Evolutionary conservation across 1,140 invertebrate genomes (phyloP), one percentile per base, ranked within the genome.

Genomic region (Drosophila biarmipes): DNA sequence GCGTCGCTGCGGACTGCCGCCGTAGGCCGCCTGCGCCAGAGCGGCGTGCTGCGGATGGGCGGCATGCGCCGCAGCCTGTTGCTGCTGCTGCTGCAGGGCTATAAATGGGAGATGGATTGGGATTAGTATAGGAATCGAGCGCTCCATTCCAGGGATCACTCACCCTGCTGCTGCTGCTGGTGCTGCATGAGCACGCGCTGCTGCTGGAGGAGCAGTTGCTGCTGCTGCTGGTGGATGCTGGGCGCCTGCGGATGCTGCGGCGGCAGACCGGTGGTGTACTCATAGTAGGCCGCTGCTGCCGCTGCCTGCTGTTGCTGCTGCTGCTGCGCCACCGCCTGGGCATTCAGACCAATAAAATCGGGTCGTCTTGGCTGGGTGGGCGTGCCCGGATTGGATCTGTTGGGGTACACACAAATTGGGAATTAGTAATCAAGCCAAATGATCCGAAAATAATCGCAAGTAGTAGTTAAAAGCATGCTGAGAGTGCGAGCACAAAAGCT

Each of bases 371-470:
- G 95, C 93, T 97, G 96, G 71, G 96, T 97, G 73, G 97, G 97
- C 71, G 96, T 97, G 84, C 96, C 96, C 58, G 96, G 97, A 93
- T 97, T 97, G 53, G 96, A 97, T 94, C 96, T 97, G 94, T 14
- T 48, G 11, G 34, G 24, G 11, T 21, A 62, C 29, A 67, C 15
- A 53, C 75, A 90, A 69, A 85, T 27, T 17, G 19, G 51, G 14
- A 8, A 35, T 67, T 52, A 67, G 12, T 63, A 31, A 10, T 31
- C 7, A 2, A 2, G 8, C 19, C 4, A 14, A 7, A 3, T 27
- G 11, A 0, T n/a, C 17, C 12, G n/a, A 2, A 5, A 12, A 14
- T 0, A 10, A 10, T 15, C 11, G 6, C 31, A 34, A 15, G 15
- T 43, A 19, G 40, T 43, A 19, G 38, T 31, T 24, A 24, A 1